Conservation (phyloP, 1,140 invertebrate genomes). For the Odontomachus brunneus region DNA sequence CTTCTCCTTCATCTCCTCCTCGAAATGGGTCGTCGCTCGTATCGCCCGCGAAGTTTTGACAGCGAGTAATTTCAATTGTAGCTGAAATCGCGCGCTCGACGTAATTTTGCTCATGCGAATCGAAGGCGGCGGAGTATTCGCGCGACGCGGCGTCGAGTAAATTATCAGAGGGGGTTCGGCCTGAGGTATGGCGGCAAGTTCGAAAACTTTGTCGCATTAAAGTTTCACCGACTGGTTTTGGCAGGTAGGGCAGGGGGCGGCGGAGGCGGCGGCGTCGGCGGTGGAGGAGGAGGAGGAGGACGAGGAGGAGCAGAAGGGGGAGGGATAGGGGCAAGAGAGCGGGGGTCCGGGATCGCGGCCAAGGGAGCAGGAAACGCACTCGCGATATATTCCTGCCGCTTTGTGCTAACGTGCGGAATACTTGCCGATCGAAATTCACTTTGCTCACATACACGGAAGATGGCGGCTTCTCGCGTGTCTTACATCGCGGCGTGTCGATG, state of each 20-base stretch:
- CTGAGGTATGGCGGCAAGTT: conserved; percentile 52
- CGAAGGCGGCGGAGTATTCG: conserved; percentile 1
- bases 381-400: conserved; percentile 27
- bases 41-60: neutral
- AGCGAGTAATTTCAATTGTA: conserved; percentile 29
- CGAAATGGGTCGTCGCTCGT: neutral
- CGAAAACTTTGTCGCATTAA: conserved; percentile 62
- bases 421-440: conserved; percentile 24
- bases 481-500: neutral
- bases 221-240: conserved; percentile 60
- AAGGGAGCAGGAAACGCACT: conserved; percentile 21
- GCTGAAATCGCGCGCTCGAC: conserved; percentile 15
- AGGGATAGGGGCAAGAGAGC: neutral
- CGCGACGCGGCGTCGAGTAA: neutral
- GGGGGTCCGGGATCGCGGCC: neutral
- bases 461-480: neutral
- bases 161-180: conserved; percentile 22
- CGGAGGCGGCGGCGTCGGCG: too few relatives aligned
- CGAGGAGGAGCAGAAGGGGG: neutral
- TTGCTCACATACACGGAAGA: neutral
- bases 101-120: conserved; percentile 25
- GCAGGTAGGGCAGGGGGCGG: neutral
- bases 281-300: neutral
- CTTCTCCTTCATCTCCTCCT: neutral
- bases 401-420: conserved; percentile 2